phyloP scores from a whole-genome alignment of 2,797 vertebrate genomes.

The Enteromius fasciolatus region DNA sequence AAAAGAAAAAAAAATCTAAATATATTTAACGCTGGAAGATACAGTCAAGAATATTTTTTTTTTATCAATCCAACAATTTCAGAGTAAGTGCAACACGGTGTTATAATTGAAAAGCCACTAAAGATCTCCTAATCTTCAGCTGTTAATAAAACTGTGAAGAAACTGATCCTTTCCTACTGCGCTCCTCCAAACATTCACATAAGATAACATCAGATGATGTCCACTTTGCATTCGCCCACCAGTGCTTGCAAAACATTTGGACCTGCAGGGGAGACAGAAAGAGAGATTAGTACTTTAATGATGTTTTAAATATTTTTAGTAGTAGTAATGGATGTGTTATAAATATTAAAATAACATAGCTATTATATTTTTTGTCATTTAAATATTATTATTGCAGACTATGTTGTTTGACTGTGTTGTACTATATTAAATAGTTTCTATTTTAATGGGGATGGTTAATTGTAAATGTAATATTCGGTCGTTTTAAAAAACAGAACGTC shows the following conservation, averaged over 20 bases:
- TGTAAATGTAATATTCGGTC: neutral
- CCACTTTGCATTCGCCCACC: conserved; percentile 24
- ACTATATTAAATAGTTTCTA: neutral
- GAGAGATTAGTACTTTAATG: neutral
- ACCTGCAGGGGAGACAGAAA: conserved; percentile 26
- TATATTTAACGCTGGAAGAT: neutral
- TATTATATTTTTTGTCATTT: neutral
- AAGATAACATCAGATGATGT: conserved; percentile 28
- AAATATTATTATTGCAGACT: neutral
- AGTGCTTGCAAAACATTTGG: conserved; percentile 19
- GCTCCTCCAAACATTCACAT: conserved; percentile 25
- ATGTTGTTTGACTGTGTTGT: neutral
- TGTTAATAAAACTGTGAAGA: conserved; percentile 23
- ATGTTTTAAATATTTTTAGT: neutral
- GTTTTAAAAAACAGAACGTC: neutral
- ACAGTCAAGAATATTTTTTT: neutral
- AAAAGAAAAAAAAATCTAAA: neutral
- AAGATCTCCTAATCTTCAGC: conserved; percentile 22
- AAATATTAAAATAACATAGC: neutral
- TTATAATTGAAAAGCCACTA: conserved; percentile 23
- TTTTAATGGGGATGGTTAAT: neutral
- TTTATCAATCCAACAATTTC: neutral
- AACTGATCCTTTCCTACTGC: conserved; percentile 22
- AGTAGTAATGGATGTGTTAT: neutral
- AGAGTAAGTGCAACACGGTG: neutral